These are phyloP conservation scores for Agrilus cyanescens DNA, from an alignment of 2,888 invertebrate species.

Conservation along the genomic window DNA sequence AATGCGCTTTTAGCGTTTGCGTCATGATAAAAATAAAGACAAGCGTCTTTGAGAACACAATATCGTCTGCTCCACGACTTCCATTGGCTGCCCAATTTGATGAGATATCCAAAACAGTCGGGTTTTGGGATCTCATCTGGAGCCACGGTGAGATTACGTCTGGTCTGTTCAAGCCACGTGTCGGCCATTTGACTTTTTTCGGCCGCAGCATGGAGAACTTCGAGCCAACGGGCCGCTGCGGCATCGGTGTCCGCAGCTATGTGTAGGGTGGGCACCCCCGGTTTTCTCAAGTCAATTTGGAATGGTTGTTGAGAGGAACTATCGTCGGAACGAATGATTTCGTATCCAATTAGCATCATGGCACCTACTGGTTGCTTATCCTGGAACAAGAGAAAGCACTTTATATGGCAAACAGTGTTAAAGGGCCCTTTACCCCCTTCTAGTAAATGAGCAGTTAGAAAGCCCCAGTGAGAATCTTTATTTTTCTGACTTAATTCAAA, in stretches of 20 bases:
- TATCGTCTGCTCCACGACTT: conserved; percentile 86
- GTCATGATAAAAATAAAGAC: conserved; percentile 86
- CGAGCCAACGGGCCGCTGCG: conserved; percentile 62
- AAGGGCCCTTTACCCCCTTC: too few species aligned
- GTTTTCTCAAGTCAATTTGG: conserved; percentile 54
- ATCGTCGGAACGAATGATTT: conserved; percentile 44
- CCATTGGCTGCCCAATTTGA: conserved; percentile 76
- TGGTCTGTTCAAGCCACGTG: conserved; percentile 63
- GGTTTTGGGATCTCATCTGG: conserved; percentile 68
- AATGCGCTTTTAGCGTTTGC: conserved; percentile 77
- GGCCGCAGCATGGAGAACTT: conserved; percentile 66
- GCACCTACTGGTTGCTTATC: conserved; percentile 84
- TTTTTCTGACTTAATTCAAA: too few species aligned
- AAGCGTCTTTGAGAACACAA: conserved; percentile 90
- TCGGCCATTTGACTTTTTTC: conserved; percentile 41
- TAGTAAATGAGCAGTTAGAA: too few species aligned
- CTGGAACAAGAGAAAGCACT: conserved; percentile 33
- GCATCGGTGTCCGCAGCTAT: conserved; percentile 71
- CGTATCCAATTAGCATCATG: conserved; percentile 74
- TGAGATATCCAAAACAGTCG: conserved; percentile 87
- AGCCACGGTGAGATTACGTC: conserved; percentile 70
- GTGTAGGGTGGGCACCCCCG: conserved; percentile 59
- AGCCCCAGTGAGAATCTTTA: too few species aligned
- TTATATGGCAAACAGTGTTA: too few species aligned
- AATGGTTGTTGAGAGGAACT: conserved; percentile 54